phyloP scores from a whole-genome alignment of 23 tunicate genomes.

The Ascidia mentula region DNA sequence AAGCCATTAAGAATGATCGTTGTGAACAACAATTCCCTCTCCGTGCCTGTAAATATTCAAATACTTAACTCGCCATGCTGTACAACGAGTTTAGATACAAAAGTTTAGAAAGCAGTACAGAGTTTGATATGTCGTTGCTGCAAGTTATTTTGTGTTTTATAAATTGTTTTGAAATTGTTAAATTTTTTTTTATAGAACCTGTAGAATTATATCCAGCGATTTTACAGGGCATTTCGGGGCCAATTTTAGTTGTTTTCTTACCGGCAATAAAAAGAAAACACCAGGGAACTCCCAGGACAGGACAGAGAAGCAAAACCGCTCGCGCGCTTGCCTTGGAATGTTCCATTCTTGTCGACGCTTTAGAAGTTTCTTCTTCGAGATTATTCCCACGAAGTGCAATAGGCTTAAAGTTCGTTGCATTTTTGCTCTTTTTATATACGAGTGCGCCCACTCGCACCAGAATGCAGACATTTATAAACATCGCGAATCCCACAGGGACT shows the following conservation, averaged over 20 bases:
- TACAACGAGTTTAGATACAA: too few species aligned
- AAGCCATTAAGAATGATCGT: neutral
- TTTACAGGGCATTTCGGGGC: too few species aligned
- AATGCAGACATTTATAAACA: neutral
- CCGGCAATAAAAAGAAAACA: conserved; percentile 8
- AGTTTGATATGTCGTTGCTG: too few species aligned
- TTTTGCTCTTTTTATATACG: neutral
- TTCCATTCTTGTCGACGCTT: neutral
- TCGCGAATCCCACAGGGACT: conserved; percentile 2
- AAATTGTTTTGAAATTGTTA: too few species aligned
- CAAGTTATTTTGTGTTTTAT: too few species aligned
- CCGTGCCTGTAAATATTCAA: neutral
- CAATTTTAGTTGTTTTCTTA: too few species aligned
- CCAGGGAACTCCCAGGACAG: conserved; percentile 27
- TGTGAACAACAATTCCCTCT: neutral
- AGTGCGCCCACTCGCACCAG: neutral
- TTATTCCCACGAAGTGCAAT: neutral
- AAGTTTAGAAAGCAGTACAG: too few species aligned
- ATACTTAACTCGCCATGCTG: too few species aligned
- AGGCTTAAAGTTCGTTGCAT: neutral
- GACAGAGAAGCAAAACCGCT: neutral
- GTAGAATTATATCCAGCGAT: too few species aligned
- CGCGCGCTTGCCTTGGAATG: neutral
- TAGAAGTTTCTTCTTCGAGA: neutral
- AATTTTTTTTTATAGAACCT: too few species aligned